These are phyloP conservation scores for Martes martes DNA, from an alignment of 2,113 vertebrate genomes.

Conservation along the genomic window DNA sequence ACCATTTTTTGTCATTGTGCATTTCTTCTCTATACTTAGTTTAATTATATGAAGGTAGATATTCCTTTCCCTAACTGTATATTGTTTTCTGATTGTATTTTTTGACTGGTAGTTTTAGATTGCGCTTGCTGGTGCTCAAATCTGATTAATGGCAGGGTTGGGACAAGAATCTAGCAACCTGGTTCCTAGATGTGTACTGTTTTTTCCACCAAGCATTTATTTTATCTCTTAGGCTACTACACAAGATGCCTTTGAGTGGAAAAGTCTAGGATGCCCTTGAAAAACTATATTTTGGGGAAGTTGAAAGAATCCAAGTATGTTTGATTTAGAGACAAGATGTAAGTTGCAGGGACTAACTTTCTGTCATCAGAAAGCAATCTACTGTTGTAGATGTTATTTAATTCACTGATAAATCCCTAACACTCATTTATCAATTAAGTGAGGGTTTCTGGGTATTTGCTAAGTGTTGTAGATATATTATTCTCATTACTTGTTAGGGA, in stretches of 20 bases:
- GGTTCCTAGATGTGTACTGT: neutral
- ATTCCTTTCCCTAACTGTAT: neutral
- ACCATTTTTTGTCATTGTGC: neutral
- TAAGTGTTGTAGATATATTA: neutral
- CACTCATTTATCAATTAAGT: neutral
- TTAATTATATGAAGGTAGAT: neutral
- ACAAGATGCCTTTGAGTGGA: neutral
- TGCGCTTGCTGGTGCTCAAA: neutral
- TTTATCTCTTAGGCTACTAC: neutral
- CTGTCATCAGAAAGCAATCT: neutral
- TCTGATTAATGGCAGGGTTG: neutral
- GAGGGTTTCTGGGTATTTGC: neutral
- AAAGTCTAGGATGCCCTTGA: neutral
- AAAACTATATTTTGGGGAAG: neutral
- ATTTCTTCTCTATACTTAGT: neutral
- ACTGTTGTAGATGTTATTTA: neutral
- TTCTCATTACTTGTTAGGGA: constrained; percentile 10
- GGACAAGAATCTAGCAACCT: neutral
- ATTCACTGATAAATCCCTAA: neutral
- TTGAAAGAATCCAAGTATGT: neutral
- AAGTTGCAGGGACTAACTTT: neutral
- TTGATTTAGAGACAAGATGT: neutral
- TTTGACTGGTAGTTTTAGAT: neutral
- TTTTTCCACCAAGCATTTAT: neutral
- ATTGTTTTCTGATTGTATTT: neutral